A percentile compares a stretch with the other conserved stretches of the same genome.
These are phyloP conservation scores for Carterocephalus palaemon DNA, from an alignment of 2,888 invertebrate species.

Conservation along the genomic window DNA sequence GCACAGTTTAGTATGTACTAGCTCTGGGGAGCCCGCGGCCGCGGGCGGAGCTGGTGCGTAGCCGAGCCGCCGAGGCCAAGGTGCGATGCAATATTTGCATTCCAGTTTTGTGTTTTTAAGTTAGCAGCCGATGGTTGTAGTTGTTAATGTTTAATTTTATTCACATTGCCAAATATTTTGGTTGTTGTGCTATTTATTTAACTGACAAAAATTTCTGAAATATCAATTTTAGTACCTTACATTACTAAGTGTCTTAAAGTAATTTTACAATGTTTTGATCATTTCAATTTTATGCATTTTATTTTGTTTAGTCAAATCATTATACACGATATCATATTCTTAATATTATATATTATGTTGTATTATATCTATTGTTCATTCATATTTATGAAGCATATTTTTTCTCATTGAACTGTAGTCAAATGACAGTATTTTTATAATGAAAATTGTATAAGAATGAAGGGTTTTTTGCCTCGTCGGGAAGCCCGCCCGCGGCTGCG, in stretches of 20 bases:
- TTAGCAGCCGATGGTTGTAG: conserved; percentile 68
- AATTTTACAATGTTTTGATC: conserved; percentile 72
- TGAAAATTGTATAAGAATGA: conserved; percentile 74
- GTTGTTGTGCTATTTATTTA: conserved; percentile 77
- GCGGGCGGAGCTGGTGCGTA: conserved; percentile 30
- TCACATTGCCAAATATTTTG: conserved; percentile 76
- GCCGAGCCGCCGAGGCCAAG: conserved; percentile 51
- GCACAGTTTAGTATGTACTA: conserved; percentile 62
- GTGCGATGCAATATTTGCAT: conserved; percentile 79
- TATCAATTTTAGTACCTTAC: conserved; percentile 74
- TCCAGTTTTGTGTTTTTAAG: conserved; percentile 76
- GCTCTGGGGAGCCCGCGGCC: conserved; percentile 60
- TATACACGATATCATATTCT: conserved; percentile 72
- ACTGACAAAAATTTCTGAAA: conserved; percentile 51
- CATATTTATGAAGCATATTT: conserved; percentile 66
- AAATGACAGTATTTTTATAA: conserved; percentile 81
- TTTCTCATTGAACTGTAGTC: conserved; percentile 78
- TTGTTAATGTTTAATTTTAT: conserved; percentile 70
- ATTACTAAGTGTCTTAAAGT: conserved; percentile 69
- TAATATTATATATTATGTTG: conserved; percentile 71
- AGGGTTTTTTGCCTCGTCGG: conserved; percentile 64
- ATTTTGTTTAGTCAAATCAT: conserved; percentile 77
- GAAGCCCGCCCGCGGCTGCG: conserved; percentile 31
- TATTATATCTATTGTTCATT: conserved; percentile 72
- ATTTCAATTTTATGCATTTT: conserved; percentile 78